Percentiles rank a stretch among this genome's conserved stretches.
phyloP scores from a whole-genome alignment of 2,113 vertebrate species.

The Onychostruthus taczanowskii region DNA sequence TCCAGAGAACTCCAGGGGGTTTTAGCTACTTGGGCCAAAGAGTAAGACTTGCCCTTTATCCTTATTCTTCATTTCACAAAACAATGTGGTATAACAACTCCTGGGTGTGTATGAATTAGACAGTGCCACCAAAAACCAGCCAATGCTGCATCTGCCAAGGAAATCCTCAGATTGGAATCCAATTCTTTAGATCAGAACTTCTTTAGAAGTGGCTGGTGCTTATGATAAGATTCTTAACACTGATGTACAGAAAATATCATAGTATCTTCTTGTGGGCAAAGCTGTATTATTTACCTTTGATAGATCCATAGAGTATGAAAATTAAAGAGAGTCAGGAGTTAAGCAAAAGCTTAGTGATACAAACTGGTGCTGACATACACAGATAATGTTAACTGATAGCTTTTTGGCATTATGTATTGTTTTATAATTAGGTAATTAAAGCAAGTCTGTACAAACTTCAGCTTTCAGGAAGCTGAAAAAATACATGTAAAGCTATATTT shows the following conservation, averaged over 20 bases:
- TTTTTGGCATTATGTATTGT: conserved; percentile 6
- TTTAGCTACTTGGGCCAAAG: neutral
- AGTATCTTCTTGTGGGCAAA: neutral
- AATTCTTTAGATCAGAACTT: neutral
- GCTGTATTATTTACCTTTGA: neutral
- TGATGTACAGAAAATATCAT: neutral
- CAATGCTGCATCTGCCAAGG: neutral
- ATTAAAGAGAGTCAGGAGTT: neutral
- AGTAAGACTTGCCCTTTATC: neutral
- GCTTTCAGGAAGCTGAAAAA: conserved; percentile 42
- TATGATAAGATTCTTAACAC: neutral
- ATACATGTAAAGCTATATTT: conserved; percentile 11
- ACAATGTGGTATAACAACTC: neutral
- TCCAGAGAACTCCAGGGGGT: neutral
- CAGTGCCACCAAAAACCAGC: neutral
- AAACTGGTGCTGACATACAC: conserved; percentile 20
- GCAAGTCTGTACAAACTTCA: conserved; percentile 26
- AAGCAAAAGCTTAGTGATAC: neutral
- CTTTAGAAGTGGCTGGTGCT: neutral
- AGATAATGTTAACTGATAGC: conserved; percentile 45
- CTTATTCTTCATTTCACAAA: neutral
- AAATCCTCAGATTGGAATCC: neutral
- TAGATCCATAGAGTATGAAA: neutral
- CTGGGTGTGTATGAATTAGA: accelerated
- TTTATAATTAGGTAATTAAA: conserved; percentile 51